Base-by-base conservation (phyloP, 2,888 invertebrate species). In the Leuctra nigra region DNA sequence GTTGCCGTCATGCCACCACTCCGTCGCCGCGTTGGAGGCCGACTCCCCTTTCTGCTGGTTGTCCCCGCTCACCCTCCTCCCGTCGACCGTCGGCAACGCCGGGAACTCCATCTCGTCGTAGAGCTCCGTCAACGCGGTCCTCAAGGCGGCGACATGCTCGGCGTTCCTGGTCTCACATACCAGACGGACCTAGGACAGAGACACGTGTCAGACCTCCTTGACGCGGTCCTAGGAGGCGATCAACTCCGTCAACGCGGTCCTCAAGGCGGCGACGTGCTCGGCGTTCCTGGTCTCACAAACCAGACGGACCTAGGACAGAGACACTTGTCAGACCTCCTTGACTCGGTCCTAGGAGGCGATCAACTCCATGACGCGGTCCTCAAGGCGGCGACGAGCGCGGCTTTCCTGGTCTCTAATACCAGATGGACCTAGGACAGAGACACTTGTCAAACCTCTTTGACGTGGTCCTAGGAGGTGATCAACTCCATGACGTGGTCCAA, bases 141-240 rank as follows among this genome's bases (percentile, higher is more conserved):
- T 77, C 46, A 91, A 69, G 66, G 83, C 77, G 54, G 77, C 67
- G 39, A 83, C 82, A 68, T 96, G 94, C 1, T 83, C 81, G 62
- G 82, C 80, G 62, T 93, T 92, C 54, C 89, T 77, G 0, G 94
- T 94, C 72, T 95, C 95, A 65, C 89, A 90, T 1, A 29, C 29
- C 7, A 29, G 7, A 11, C 29, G 29, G 11, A 29, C 29, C 29
- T 29, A 29, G 29, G 29, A 11, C 7, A 29, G 29, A 11, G 29
- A n/a, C n/a, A n/a, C n/a, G n/a, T n/a, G n/a, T n/a, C n/a, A n/a
- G n/a, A n/a, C n/a, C n/a, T n/a, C n/a, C n/a, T n/a, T n/a, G n/a
- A n/a, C n/a, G n/a, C n/a, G n/a, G n/a, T n/a, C n/a, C n/a, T n/a
- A n/a, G n/a, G n/a, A n/a, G 20, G n/a, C 18, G 25, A 50, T 46